These are phyloP conservation scores for Ancistrus triradiatus DNA, from an alignment of 2,113 vertebrate species.

Conservation along the genomic window DNA sequence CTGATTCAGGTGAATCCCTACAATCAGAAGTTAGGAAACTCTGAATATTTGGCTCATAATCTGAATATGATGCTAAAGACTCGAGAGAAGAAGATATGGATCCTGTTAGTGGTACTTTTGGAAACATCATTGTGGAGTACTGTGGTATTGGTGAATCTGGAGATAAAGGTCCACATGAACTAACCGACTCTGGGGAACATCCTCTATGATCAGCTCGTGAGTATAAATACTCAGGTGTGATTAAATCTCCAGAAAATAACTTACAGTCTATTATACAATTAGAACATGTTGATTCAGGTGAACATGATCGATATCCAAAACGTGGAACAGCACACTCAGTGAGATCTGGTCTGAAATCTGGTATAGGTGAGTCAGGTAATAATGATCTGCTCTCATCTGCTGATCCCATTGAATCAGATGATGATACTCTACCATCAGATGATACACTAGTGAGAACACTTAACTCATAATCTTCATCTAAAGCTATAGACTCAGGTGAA, in stretches of 20 bases:
- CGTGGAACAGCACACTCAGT: not conserved
- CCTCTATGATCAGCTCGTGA: not conserved
- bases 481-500: conserved; percentile 21
- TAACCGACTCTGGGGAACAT: conserved; percentile 21
- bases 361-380: conserved; percentile 17
- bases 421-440: not conserved
- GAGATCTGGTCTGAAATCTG: not conserved
- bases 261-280: no score
- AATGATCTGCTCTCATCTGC: not conserved
- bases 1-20: conserved; percentile 41
- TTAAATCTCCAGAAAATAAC: no score
- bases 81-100: not conserved
- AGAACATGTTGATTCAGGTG: conserved; percentile 12
- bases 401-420: conserved; percentile 41
- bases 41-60: not conserved
- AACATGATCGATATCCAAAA: conserved; percentile 15
- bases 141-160: conserved; percentile 41
- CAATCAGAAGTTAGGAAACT: not conserved
- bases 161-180: conserved; percentile 8
- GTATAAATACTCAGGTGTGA: no score
- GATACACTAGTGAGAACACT: not conserved
- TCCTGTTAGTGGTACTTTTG: not conserved
- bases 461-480: conserved; percentile 34
- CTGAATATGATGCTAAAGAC: conserved; percentile 16
- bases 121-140: conserved; percentile 15